Evolutionary conservation across 2,888 invertebrate species (phyloP).

Genomic region (Nomada ruficornis): DNA sequence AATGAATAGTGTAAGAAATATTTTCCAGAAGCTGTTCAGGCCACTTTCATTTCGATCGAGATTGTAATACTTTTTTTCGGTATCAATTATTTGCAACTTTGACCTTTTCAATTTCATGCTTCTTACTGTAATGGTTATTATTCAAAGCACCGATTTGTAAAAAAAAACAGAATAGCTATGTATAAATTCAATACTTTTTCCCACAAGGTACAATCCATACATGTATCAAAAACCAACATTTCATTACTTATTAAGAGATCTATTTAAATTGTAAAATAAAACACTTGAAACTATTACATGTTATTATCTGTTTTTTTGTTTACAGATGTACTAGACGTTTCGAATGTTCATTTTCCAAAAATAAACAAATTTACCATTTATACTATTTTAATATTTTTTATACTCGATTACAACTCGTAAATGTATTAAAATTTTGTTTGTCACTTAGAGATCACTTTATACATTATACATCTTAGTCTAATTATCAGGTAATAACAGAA

Average conservation of each 20-base stretch:
- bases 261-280: slow-evolving; percentile 28
- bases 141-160: background rate
- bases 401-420: slow-evolving; percentile 15
- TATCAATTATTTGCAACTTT: slow-evolving; percentile 21
- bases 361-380: slow-evolving; percentile 14
- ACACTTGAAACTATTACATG: slow-evolving; percentile 33
- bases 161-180: background rate
- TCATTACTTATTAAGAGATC: slow-evolving; percentile 1
- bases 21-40: slow-evolving; percentile 38
- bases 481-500: background rate
- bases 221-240: slow-evolving; percentile 1
- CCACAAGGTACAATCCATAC: slow-evolving; percentile 13
- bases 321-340: background rate
- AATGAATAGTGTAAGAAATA: slow-evolving; percentile 24
- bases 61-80: slow-evolving; percentile 27
- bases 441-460: slow-evolving; percentile 19
- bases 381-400: background rate
- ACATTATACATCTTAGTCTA: slow-evolving; percentile 12
- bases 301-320: slow-evolving; percentile 6
- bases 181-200: slow-evolving; percentile 4
- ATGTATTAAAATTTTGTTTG: slow-evolving; percentile 11
- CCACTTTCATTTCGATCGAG: slow-evolving; percentile 9
- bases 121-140: background rate
- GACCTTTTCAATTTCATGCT: slow-evolving; percentile 28
- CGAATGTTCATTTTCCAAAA: slow-evolving; percentile 13